Base-by-base conservation (phyloP, 2,113 vertebrate genomes). In the Lepisosteus osseus region DNA sequence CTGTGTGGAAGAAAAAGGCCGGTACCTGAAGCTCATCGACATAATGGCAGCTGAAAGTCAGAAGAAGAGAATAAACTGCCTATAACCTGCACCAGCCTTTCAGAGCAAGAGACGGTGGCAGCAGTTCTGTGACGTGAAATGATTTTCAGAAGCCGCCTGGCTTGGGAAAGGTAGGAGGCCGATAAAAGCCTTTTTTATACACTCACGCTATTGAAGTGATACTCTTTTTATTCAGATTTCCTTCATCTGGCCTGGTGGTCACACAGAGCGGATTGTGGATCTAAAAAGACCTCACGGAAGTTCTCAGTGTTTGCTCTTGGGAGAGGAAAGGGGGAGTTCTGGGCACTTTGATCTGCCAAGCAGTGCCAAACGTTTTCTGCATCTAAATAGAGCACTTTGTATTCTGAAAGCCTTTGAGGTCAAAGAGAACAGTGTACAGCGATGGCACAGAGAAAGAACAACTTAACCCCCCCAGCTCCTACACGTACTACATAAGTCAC, bases 311-410 rank as follows among this genome's bases (percentile, higher is more conserved):
- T 64, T 64, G 11, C 70, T 65, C 62, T 7, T 40, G 14, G 7
- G 70, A 7, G 55, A 42, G 56, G 56, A n/a, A 56, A 56, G 68
- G 42, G 61, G 3, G 42, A 17, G 41, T 55, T 44, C 9, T 3
- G 43, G 9, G 44, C 43, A 12, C 63, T 75, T 75, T 74, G 73
- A 75, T 70, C 68, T 70, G 68, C 68, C 29, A 47, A 66, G 44
- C 56, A 57, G 57, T 68, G 65, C 56, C 72, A 73, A 73, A 64
- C 61, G 6, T 64, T 67, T 42, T 61, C 29, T 6, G 51, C 72
- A 54, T 74, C 42, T 65, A 13, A 74, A 72, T 29, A 57, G 63
- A 66, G 17, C 42, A 66, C 54, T 47, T 57, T 65, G 68, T 66
- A 17, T 57, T 59, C 68, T 12, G 12, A 7, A 6, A 63, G 42